These are phyloP conservation scores for Tipula vernalis DNA, from an alignment of 2,888 invertebrate genomes.

Conservation along the genomic window DNA sequence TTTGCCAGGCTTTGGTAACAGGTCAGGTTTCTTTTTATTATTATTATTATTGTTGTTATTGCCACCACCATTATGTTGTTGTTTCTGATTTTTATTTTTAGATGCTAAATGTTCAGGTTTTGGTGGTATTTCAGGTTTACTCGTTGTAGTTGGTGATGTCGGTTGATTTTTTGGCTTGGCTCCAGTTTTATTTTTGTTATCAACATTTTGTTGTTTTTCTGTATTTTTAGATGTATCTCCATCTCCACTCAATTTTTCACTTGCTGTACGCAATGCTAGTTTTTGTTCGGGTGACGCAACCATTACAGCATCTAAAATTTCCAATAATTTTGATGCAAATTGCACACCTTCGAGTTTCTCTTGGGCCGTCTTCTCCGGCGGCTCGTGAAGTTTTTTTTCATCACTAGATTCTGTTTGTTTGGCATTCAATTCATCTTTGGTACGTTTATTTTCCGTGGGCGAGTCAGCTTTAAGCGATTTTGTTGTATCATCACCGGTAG, in stretches of 20 bases:
- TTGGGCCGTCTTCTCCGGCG: conserved; percentile 13
- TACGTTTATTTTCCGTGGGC: conserved; percentile 7
- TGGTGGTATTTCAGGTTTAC: conserved; percentile 13
- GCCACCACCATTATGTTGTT: neutral
- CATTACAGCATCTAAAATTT: conserved; percentile 13
- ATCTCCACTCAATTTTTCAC: conserved; percentile 1
- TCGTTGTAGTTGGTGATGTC: neutral
- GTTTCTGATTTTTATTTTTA: conserved; percentile 5
- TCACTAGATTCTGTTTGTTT: neutral
- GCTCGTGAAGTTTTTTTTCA: conserved; percentile 11
- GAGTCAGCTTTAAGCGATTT: conserved; percentile 9
- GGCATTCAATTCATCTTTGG: conserved; percentile 8
- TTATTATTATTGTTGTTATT: neutral
- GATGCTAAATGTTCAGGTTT: conserved; percentile 12
- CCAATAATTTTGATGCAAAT: conserved; percentile 12
- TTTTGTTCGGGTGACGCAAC: conserved; percentile 5
- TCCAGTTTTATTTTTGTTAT: conserved; percentile 8
- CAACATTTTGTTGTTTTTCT: neutral
- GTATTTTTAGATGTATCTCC: neutral
- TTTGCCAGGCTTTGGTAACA: conserved; percentile 8
- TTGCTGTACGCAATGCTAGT: neutral
- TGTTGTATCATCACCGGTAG: neutral
- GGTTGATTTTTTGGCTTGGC: neutral
- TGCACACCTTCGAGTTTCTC: conserved; percentile 11
- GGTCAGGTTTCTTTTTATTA: neutral